phyloP scores from a whole-genome alignment of 64 coral and sea anemone genomes.

The Orbicella faveolata region DNA sequence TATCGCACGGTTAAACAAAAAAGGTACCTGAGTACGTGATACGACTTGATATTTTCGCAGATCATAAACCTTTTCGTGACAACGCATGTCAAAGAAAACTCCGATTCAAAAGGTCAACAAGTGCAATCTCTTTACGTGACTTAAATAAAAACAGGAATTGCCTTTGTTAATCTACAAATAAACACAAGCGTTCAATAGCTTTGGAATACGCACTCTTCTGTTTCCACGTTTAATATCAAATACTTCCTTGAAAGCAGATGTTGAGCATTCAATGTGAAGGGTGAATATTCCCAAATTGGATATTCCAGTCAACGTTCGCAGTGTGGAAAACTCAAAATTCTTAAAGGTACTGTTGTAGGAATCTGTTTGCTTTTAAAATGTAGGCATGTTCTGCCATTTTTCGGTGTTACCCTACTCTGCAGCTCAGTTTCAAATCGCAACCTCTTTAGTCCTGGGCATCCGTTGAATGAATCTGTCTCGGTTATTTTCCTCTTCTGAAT shows the following conservation, averaged over 20 bases:
- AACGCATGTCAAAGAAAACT: background rate
- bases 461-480: no score
- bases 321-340: background rate
- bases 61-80: background rate
- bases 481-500: no score
- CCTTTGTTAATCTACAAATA: background rate
- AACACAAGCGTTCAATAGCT: background rate
- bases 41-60: background rate
- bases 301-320: background rate
- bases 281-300: no score
- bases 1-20: no score
- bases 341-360: background rate
- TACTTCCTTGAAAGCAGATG: background rate
- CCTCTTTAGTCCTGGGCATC: no score
- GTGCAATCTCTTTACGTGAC: conserved; percentile 33
- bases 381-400: no score
- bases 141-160: conserved; percentile 2
- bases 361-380: background rate
- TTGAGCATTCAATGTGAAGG: no score
- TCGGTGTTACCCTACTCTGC: no score
- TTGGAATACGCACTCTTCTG: background rate
- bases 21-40: no score
- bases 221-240: background rate
- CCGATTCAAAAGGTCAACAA: conserved; percentile 18
- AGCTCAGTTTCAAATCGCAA: no score